Evolutionary conservation across 2,888 invertebrate species (phyloP).

Genomic region (Hypolimnas misippus): DNA sequence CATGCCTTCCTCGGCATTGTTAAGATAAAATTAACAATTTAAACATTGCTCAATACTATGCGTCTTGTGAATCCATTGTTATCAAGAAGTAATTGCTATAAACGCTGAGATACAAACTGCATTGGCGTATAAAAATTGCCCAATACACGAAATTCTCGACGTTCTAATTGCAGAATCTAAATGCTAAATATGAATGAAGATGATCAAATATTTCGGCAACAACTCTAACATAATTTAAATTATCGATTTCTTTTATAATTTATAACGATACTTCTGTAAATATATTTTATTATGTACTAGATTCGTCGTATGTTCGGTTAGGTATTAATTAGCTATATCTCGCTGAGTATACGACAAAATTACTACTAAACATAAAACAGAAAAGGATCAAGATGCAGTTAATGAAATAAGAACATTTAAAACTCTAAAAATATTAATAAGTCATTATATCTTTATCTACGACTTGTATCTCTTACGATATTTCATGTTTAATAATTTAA

Average conservation of each 20-base stretch:
- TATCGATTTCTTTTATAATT: neutral
- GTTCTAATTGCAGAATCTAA: constrained; percentile 7
- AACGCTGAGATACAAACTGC: constrained; percentile 8
- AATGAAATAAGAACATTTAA: too few species aligned
- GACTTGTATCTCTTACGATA: too few species aligned
- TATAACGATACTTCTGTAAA: neutral
- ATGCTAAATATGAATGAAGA: neutral
- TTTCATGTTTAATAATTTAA: too few species aligned
- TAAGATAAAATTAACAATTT: constrained; percentile 15
- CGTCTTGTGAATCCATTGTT: constrained; percentile 17
- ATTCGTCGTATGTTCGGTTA: too few species aligned
- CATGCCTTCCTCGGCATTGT: constrained; percentile 7
- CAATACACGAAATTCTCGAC: neutral
- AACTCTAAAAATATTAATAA: neutral
- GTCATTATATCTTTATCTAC: neutral
- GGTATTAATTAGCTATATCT: too few species aligned
- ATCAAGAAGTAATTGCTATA: constrained; percentile 13
- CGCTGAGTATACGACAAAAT: too few species aligned
- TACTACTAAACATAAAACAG: too few species aligned
- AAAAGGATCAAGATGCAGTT: too few species aligned
- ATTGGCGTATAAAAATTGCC: constrained; percentile 5
- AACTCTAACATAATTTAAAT: neutral
- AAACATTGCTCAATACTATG: constrained; percentile 12
- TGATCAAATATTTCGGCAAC: neutral
- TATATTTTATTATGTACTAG: neutral